phyloP scores from a whole-genome alignment of 2,797 vertebrate genomes.

The Masticophis lateralis region DNA sequence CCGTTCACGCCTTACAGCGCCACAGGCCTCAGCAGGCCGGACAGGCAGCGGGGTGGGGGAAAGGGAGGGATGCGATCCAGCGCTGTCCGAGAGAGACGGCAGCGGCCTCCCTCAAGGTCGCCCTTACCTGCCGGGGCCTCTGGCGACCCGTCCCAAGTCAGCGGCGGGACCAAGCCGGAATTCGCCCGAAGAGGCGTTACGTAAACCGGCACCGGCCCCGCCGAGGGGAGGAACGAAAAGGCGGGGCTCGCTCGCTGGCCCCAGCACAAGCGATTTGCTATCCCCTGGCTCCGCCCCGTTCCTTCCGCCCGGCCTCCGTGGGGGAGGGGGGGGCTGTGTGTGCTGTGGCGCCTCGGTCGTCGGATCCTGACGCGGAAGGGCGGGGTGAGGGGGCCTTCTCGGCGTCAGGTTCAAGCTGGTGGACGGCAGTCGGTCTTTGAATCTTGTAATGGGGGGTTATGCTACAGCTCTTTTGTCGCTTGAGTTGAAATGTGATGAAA shows the following conservation, averaged over 20 bases:
- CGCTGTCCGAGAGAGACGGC: background rate
- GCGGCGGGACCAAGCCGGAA: conserved; percentile 67
- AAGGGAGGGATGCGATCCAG: background rate
- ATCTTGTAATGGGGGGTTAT: background rate
- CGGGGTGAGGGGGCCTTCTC: background rate
- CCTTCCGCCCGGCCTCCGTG: conserved; percentile 75
- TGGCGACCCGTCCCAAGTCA: conserved; percentile 69
- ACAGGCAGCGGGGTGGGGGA: background rate
- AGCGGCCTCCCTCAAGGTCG: conserved; percentile 29
- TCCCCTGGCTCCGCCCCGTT: conserved; percentile 70
- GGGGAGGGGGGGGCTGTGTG: background rate
- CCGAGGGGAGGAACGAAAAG: conserved; percentile 60
- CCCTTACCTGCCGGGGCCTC: conserved; percentile 69
- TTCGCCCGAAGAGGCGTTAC: conserved; percentile 74
- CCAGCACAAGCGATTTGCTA: conserved; percentile 60
- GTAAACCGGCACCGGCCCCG: conserved; percentile 71
- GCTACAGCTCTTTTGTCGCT: background rate
- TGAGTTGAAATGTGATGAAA: background rate
- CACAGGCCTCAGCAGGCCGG: background rate
- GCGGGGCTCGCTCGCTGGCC: conserved; percentile 72
- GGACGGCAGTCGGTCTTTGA: background rate
- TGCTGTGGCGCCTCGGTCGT: background rate
- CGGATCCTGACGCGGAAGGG: background rate
- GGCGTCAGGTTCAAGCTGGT: background rate
- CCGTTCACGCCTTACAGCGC: background rate